These are phyloP conservation scores for Neostethus bicornis DNA, from an alignment of 2,797 vertebrate genomes.

Conservation along the genomic window DNA sequence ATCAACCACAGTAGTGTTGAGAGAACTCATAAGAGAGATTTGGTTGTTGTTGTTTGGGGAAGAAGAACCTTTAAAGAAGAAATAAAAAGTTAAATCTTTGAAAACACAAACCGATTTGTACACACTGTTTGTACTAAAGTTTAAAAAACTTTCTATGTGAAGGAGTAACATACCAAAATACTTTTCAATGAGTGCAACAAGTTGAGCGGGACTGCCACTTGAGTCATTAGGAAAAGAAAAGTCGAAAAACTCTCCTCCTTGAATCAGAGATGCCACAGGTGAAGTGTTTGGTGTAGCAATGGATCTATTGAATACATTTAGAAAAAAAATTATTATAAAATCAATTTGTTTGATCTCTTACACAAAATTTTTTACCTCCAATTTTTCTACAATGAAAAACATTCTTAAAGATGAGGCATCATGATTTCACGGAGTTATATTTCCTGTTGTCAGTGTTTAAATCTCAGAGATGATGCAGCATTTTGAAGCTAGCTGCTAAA, in stretches of 20 bases:
- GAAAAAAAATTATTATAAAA: constrained; percentile 7
- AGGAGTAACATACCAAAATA: constrained; percentile 71
- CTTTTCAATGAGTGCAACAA: constrained; percentile 48
- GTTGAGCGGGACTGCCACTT: constrained; percentile 11
- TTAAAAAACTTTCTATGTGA: neutral
- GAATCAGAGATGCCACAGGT: constrained; percentile 25
- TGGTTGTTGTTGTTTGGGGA: constrained; percentile 16
- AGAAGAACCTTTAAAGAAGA: constrained; percentile 59
- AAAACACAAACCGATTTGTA: too few species aligned
- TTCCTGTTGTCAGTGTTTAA: too few species aligned
- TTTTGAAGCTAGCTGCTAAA: too few species aligned
- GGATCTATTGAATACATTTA: constrained; percentile 55
- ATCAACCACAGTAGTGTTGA: constrained; percentile 45
- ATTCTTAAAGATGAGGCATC: too few species aligned
- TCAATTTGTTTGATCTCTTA: neutral
- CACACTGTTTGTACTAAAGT: too few species aligned
- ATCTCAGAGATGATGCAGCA: too few species aligned
- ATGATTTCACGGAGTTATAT: too few species aligned
- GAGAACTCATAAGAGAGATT: constrained; percentile 9
- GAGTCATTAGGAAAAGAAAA: constrained; percentile 23
- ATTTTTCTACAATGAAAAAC: too few species aligned
- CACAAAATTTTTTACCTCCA: too few species aligned
- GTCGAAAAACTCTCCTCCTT: constrained; percentile 30
- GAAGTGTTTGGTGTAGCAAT: neutral
- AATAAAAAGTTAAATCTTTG: constrained; percentile 15